Evolutionary conservation across 2,797 vertebrate genomes (phyloP).

Genomic region (Falco berigora): DNA sequence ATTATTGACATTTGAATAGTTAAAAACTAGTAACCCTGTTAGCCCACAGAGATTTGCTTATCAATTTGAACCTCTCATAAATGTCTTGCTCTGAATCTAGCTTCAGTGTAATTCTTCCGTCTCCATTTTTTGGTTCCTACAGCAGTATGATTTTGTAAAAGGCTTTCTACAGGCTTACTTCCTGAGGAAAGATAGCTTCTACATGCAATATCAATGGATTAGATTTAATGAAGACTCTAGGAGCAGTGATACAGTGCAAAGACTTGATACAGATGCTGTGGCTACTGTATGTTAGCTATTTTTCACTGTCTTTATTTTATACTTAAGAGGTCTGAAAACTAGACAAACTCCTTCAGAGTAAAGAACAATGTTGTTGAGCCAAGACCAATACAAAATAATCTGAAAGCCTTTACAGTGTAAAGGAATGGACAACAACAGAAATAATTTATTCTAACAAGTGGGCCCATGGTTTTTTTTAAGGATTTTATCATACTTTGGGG

Average conservation of each 20-base stretch:
- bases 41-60: not conserved
- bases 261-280: not conserved
- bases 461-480: not conserved
- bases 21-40: not conserved
- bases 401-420: not conserved
- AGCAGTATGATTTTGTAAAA: not conserved
- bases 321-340: not conserved
- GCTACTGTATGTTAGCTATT: not conserved
- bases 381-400: conserved; percentile 9
- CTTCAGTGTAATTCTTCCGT: not conserved
- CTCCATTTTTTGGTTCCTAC: not conserved
- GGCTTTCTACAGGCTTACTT: not conserved
- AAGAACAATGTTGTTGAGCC: not conserved
- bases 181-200: not conserved
- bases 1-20: not conserved
- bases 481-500: not conserved
- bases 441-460: not conserved
- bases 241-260: not conserved
- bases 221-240: conserved; percentile 14
- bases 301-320: conserved; percentile 37
- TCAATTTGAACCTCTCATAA: not conserved
- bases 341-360: not conserved
- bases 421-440: not conserved
- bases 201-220: not conserved
- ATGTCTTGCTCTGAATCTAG: not conserved